Evolutionary conservation across 1,140 invertebrate species (phyloP).

Genomic region (Drusus annulatus): DNA sequence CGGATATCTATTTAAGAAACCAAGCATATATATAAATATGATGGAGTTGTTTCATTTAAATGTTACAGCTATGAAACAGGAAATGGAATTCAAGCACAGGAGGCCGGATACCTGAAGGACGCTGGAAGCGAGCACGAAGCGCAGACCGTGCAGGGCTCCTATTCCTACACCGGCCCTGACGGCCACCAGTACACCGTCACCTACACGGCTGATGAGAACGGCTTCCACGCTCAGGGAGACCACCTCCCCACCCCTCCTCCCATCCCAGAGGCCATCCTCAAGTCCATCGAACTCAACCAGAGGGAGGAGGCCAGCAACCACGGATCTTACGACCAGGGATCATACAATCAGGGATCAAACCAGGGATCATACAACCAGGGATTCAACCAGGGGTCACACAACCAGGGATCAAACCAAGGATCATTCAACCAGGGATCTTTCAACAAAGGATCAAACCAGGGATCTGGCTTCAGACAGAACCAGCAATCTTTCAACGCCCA

Average conservation of each 20-base stretch:
- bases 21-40: too few relatives aligned
- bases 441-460: conserved; percentile 9
- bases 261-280: conserved; percentile 74
- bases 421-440: conserved; percentile 45
- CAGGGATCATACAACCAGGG: conserved; percentile 47
- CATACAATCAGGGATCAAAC: conserved; percentile 52
- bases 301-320: conserved; percentile 29
- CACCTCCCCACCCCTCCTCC: conserved; percentile 85
- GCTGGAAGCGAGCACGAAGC: conserved; percentile 52
- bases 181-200: conserved; percentile 78
- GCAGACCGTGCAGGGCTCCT: conserved; percentile 77
- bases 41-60: too few relatives aligned
- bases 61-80: conserved; percentile 67
- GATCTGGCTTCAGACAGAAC: background rate
- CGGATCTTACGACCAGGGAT: too few relatives aligned
- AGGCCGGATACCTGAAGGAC: conserved; percentile 59
- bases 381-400: background rate
- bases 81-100: conserved; percentile 65
- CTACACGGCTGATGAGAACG: conserved; percentile 86
- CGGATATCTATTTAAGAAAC: too few relatives aligned
- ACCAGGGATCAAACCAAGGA: background rate
- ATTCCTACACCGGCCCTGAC: conserved; percentile 83
- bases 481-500: conserved; percentile 15
- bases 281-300: conserved; percentile 63
- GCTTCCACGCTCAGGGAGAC: conserved; percentile 81